phyloP scores from a whole-genome alignment of 2,797 vertebrate species.

The Argyrosomus regius region DNA sequence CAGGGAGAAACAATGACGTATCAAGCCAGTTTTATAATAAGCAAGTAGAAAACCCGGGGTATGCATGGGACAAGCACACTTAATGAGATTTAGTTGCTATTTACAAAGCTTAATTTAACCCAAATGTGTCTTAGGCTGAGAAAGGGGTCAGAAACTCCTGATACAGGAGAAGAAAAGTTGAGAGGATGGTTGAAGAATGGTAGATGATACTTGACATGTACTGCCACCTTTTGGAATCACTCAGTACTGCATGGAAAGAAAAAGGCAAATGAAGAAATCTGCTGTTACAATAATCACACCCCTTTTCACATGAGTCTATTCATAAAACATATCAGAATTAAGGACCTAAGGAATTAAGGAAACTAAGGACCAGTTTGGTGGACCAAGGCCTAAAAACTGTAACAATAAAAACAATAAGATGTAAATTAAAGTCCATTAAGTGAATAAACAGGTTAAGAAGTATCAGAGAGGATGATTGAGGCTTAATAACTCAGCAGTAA shows the following conservation, averaged over 20 bases:
- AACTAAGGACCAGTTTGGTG: too few relatives aligned
- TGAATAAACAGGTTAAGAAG: too few relatives aligned
- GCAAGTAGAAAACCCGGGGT: not conserved
- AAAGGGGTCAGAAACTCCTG: not conserved
- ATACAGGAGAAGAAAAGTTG: not conserved
- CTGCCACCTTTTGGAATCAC: constrained; percentile 61
- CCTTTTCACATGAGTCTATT: not conserved
- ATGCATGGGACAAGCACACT: constrained; percentile 11
- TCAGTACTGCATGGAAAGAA: constrained; percentile 7
- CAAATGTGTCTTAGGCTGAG: constrained; percentile 25
- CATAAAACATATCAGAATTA: not conserved
- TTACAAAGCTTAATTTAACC: constrained; percentile 20
- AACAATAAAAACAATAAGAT: too few relatives aligned
- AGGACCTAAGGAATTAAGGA: too few relatives aligned
- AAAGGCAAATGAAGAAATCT: not conserved
- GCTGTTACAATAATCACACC: not conserved
- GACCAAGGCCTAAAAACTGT: too few relatives aligned
- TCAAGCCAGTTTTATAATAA: not conserved
- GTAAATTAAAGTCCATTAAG: too few relatives aligned
- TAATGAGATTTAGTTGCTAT: constrained; percentile 19
- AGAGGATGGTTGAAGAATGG: not conserved
- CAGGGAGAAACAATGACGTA: not conserved
- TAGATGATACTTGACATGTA: constrained; percentile 32
- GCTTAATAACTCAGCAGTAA: too few relatives aligned
- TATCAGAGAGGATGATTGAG: too few relatives aligned